Evolutionary conservation across 2,888 invertebrate species (phyloP).

Genomic region (Calliphora vomitoria): DNA sequence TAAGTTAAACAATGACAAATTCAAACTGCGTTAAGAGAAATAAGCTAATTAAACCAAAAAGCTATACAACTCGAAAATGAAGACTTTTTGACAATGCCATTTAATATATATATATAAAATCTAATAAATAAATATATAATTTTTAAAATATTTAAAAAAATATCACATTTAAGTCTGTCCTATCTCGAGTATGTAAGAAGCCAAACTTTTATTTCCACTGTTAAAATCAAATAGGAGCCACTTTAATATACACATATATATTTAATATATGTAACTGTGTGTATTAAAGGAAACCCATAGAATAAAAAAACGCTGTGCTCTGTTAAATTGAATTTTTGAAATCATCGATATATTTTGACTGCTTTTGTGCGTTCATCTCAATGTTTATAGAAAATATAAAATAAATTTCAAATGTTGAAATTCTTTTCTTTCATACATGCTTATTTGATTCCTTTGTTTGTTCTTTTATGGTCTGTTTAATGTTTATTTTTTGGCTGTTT

Average conservation of each 20-base stretch:
- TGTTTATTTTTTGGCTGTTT: not conserved
- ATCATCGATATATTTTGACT: constrained; percentile 30
- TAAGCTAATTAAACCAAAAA: no score
- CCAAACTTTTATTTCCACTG: no score
- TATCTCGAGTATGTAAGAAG: no score
- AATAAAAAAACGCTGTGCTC: constrained; percentile 46
- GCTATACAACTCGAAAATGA: no score
- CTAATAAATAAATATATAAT: no score
- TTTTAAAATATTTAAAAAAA: no score
- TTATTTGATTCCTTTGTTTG: not conserved
- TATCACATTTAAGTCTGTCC: no score
- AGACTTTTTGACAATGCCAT: no score
- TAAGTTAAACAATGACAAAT: no score
- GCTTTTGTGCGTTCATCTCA: constrained; percentile 3
- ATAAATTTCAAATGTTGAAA: constrained; percentile 8
- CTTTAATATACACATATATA: not conserved
- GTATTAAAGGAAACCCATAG: not conserved
- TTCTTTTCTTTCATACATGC: not conserved
- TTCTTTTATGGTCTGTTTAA: constrained; percentile 47
- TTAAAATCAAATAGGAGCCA: no score
- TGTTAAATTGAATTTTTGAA: constrained; percentile 52
- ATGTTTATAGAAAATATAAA: not conserved
- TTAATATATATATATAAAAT: no score
- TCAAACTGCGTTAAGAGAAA: no score
- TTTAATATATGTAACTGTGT: not conserved